Evolutionary conservation across 2,113 vertebrate genomes (phyloP).

Genomic region (Dromas ardeola): DNA sequence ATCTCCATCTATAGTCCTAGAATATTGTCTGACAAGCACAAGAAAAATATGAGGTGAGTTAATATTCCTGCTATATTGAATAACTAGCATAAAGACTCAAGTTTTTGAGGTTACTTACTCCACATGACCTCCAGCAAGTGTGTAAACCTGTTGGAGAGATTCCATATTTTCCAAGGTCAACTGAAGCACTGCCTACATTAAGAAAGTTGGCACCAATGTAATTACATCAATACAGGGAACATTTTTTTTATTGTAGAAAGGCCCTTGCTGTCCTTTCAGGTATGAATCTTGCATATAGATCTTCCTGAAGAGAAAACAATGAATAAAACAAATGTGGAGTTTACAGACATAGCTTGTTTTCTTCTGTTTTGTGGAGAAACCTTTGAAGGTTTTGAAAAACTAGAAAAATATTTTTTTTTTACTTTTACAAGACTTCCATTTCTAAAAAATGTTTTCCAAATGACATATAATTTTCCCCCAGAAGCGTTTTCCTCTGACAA

Average conservation of each 20-base stretch:
- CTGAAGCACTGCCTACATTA: not conserved
- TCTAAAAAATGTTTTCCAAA: conserved; percentile 1
- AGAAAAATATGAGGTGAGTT: not conserved
- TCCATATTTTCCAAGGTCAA: not conserved
- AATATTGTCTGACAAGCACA: not conserved
- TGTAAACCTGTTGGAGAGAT: not conserved
- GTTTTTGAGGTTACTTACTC: not conserved
- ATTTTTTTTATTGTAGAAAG: not conserved
- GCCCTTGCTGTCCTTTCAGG: not conserved
- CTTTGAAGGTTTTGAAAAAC: not conserved
- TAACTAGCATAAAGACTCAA: not conserved
- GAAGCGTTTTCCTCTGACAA: not conserved
- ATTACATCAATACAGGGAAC: not conserved
- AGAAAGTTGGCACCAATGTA: not conserved
- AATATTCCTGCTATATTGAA: not conserved
- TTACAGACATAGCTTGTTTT: not conserved
- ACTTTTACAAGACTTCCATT: not conserved
- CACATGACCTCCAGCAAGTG: not conserved
- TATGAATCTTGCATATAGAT: not conserved
- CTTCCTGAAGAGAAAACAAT: not conserved
- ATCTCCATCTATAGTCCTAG: not conserved
- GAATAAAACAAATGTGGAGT: not conserved
- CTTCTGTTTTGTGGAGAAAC: not conserved
- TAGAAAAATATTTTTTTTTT: not conserved
- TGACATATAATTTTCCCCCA: not conserved